These are phyloP conservation scores for Hybognathus amarus DNA, from an alignment of 2,797 vertebrate genomes.

Conservation along the genomic window DNA sequence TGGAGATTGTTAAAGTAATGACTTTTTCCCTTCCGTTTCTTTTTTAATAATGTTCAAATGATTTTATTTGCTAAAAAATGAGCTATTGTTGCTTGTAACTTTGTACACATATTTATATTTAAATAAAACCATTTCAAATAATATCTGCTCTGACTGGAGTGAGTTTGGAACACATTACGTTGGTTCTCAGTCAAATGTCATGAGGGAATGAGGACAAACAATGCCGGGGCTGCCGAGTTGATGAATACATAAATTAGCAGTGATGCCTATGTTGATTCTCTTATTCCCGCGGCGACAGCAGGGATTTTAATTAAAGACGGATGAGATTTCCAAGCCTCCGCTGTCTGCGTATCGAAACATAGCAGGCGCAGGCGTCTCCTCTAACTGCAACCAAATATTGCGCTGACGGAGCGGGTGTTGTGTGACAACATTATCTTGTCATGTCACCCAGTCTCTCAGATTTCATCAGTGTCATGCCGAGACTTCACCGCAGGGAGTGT, in stretches of 20 bases:
- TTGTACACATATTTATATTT: conserved; percentile 92
- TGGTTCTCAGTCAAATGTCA: conserved; percentile 44
- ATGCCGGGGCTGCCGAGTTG: conserved; percentile 71
- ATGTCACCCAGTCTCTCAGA: conserved; percentile 67
- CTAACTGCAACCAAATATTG: conserved; percentile 70
- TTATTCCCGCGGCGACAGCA: conserved; percentile 67
- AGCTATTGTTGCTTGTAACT: conserved; percentile 86
- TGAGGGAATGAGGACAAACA: conserved; percentile 67
- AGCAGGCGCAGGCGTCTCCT: conserved; percentile 63
- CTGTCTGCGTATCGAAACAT: conserved; percentile 67
- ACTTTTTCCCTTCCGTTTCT: conserved; percentile 66
- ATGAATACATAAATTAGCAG: conserved; percentile 81
- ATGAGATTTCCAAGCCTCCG: conserved; percentile 71
- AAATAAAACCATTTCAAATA: conserved; percentile 87
- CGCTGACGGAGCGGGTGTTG: conserved; percentile 73
- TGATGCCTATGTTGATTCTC: conserved; percentile 78
- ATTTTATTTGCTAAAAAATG: conserved; percentile 81
- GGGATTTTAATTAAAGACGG: conserved; percentile 80
- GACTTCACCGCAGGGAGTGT: conserved; percentile 64
- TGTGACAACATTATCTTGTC: conserved; percentile 69
- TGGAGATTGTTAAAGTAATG: too few species aligned
- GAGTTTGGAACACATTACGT: conserved; percentile 54
- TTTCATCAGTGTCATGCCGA: conserved; percentile 37
- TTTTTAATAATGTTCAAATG: conserved; percentile 80
- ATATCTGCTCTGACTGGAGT: conserved; percentile 65